Conservation (phyloP, 2,797 vertebrate genomes). For the Alfaro cultratus region DNA sequence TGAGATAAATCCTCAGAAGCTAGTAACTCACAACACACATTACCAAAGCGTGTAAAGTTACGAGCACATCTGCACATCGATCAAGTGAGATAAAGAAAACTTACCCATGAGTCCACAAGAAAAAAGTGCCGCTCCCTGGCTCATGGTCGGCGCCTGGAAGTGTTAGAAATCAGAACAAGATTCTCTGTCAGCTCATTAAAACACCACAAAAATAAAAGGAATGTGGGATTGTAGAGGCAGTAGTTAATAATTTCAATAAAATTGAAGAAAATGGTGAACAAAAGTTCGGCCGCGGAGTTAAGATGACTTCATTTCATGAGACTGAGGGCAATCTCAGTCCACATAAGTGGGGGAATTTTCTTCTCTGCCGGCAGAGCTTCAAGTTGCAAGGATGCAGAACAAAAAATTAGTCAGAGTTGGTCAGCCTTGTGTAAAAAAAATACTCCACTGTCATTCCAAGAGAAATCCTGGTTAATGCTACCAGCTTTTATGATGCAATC, state of each 20-base stretch:
- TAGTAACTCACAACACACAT: neutral
- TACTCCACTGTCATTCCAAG: conserved; percentile 39
- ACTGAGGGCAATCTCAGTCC: conserved; percentile 52
- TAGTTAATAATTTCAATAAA: conserved; percentile 8
- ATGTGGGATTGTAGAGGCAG: neutral
- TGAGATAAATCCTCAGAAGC: neutral
- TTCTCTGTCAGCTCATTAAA: conserved; percentile 19
- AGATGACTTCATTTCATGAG: conserved; percentile 65
- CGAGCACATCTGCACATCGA: neutral
- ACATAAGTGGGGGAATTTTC: conserved; percentile 50
- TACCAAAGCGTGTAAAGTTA: neutral
- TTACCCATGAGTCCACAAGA: conserved; percentile 95
- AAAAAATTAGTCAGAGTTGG: conserved; percentile 52
- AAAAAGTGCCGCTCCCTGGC: conserved; percentile 92
- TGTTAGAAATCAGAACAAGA: conserved; percentile 79
- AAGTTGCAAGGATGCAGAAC: conserved; percentile 35
- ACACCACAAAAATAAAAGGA: conserved; percentile 8
- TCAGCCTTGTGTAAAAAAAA: conserved; percentile 38
- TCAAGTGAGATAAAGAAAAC: conserved; percentile 49
- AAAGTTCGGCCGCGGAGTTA: conserved; percentile 15
- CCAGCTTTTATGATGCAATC: conserved; percentile 46
- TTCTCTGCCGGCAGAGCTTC: conserved; percentile 31
- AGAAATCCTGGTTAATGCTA: conserved; percentile 31
- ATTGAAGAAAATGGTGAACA: conserved; percentile 15
- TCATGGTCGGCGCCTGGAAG: conserved; percentile 92